A percentile compares a stretch with the other conserved stretches of the same genome.
phyloP scores from a whole-genome alignment of 2,797 vertebrate species.

The Dallia pectoralis region DNA sequence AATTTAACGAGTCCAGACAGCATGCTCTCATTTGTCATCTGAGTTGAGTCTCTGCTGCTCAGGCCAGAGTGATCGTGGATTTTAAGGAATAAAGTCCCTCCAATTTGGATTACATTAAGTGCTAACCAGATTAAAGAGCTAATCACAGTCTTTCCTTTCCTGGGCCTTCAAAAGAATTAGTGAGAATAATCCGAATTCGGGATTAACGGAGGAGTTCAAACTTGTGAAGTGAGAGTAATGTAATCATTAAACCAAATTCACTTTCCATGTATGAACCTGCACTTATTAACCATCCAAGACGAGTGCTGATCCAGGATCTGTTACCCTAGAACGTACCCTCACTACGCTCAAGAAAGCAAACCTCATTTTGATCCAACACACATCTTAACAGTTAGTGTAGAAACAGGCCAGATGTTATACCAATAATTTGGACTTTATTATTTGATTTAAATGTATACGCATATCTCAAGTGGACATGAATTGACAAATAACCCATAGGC shows the following conservation, averaged over 20 bases:
- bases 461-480: conserved; percentile 63
- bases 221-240: background rate
- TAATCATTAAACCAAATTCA: background rate
- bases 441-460: conserved; percentile 66
- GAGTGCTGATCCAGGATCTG: background rate
- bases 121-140: conserved; percentile 23
- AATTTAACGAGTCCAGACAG: no score
- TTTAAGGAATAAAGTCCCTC: no score
- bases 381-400: background rate
- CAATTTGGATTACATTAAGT: background rate
- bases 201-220: conserved; percentile 7
- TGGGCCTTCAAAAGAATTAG: conserved; percentile 26
- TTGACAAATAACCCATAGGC: conserved; percentile 62
- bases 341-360: background rate
- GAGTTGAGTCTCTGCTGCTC: background rate
- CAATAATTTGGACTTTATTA: conserved; percentile 67
- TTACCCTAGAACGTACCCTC: background rate
- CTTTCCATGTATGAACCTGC: background rate
- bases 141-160: conserved; percentile 27
- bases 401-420: conserved; percentile 37
- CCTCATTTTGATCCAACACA: background rate
- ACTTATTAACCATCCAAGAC: background rate
- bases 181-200: conserved; percentile 17
- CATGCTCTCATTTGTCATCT: background rate
- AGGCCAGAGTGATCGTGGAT: background rate